phyloP scores from a whole-genome alignment of 2,113 vertebrate species.

The Corapipo altera region DNA sequence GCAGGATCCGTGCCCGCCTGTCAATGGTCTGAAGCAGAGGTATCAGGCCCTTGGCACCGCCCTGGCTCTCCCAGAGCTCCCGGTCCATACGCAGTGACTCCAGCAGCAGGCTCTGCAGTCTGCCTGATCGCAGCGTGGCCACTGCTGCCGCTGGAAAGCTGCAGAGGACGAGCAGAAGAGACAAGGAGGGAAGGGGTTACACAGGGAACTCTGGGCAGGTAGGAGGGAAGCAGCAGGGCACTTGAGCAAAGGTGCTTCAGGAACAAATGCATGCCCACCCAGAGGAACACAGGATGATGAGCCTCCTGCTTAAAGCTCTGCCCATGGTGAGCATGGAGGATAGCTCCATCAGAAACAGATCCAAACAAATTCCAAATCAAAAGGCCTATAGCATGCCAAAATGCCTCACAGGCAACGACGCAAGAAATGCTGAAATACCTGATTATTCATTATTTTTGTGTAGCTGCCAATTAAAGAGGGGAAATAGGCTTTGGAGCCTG shows the following conservation, averaged over 20 bases:
- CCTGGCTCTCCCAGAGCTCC: slow-evolving; percentile 85
- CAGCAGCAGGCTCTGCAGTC: slow-evolving; percentile 81
- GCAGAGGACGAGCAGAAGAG: background rate
- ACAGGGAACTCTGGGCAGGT: background rate
- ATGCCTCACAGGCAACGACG: background rate
- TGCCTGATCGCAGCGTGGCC: slow-evolving; percentile 79
- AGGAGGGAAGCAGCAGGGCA: background rate
- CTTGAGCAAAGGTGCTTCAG: background rate
- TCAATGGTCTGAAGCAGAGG: slow-evolving; percentile 74
- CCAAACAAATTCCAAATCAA: background rate
- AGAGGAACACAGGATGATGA: fast-evolving
- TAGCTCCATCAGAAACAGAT: background rate
- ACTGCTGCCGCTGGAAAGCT: slow-evolving; percentile 84
- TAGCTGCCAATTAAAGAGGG: background rate
- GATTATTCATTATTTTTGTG: background rate
- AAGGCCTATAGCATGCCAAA: background rate
- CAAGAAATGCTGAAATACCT: background rate
- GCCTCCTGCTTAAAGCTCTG: background rate
- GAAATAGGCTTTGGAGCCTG: background rate
- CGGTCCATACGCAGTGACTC: slow-evolving; percentile 79
- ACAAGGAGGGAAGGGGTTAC: background rate
- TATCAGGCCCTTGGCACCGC: slow-evolving; percentile 72
- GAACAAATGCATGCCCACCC: background rate
- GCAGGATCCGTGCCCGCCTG: slow-evolving; percentile 76
- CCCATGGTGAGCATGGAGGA: fast-evolving